Percentiles rank a stretch among this genome's conserved stretches.
Conservation (phyloP, 1,140 invertebrate species). For the Lucilia sericata region DNA sequence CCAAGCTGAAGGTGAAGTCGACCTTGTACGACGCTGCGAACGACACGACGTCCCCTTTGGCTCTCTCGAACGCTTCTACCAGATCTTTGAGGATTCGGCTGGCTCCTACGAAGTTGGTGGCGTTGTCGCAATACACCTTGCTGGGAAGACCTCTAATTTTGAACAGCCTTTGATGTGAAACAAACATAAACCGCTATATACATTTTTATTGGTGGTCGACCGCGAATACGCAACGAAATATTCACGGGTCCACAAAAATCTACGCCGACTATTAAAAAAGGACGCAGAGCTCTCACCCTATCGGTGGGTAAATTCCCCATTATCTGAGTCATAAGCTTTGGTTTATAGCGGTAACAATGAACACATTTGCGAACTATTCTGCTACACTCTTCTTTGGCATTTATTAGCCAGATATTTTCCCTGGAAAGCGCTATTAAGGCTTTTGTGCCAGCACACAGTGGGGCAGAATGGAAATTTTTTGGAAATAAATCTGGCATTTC, state of each 20-base stretch:
- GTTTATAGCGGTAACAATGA: constrained; percentile 44
- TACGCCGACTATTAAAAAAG: neutral
- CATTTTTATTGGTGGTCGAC: neutral
- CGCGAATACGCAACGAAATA: neutral
- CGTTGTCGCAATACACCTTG: constrained; percentile 26
- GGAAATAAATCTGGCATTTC: too few species aligned
- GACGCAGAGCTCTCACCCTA: too few species aligned
- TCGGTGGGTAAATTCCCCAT: constrained; percentile 41
- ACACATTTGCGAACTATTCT: constrained; percentile 31
- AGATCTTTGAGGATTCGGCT: neutral
- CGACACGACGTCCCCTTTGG: too few species aligned
- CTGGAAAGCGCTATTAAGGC: constrained; percentile 35
- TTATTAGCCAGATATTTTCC: constrained; percentile 46
- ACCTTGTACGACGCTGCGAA: too few species aligned
- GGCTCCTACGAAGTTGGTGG: constrained; percentile 29
- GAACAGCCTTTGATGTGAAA: neutral
- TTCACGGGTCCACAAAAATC: neutral
- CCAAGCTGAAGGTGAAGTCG: neutral
- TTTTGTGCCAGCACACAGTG: constrained; percentile 29
- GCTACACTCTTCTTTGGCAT: constrained; percentile 39
- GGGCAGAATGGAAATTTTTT: too few species aligned
- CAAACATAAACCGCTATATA: neutral
- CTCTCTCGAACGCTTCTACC: neutral
- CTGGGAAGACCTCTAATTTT: constrained; percentile 22
- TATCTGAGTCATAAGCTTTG: constrained; percentile 35